A percentile compares a stretch with the other conserved stretches of the same genome.
Evolutionary conservation across 1,140 invertebrate species (phyloP).

Genomic region (Drosophila carrolli): DNA sequence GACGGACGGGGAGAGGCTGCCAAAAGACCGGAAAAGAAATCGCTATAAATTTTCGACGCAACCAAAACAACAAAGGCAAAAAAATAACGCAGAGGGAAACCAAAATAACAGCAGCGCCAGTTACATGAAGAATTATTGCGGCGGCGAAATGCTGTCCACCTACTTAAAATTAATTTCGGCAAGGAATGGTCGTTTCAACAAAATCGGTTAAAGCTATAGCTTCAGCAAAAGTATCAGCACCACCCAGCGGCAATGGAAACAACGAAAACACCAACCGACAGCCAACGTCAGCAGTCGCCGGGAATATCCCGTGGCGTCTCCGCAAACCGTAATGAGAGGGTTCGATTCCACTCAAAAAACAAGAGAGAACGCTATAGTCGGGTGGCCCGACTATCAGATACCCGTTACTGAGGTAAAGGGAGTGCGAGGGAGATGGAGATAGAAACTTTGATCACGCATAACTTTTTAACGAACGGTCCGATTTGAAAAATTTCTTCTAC

Average conservation of each 20-base stretch:
- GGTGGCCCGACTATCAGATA: too few relatives aligned
- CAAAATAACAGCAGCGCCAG: constrained; percentile 55
- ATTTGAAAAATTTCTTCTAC: too few relatives aligned
- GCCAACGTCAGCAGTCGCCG: constrained; percentile 36
- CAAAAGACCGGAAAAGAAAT: constrained; percentile 76
- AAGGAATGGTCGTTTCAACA: constrained; percentile 46
- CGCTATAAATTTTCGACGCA: constrained; percentile 75
- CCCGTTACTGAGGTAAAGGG: too few relatives aligned
- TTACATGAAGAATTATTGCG: constrained; percentile 81
- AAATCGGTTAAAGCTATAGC: constrained; percentile 11
- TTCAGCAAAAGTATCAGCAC: constrained; percentile 17
- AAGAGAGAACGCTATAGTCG: too few relatives aligned
- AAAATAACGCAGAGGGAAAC: constrained; percentile 28
- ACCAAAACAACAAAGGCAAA: constrained; percentile 37
- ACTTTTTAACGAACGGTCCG: too few relatives aligned
- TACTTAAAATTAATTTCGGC: constrained; percentile 82
- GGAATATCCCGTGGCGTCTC: constrained; percentile 63
- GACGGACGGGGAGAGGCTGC: constrained; percentile 26
- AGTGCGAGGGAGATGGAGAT: too few relatives aligned
- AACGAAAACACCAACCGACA: constrained; percentile 10
- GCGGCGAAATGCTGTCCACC: constrained; percentile 79
- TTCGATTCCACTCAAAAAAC: constrained; percentile 19
- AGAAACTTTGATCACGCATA: too few relatives aligned
- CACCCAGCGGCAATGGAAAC: constrained; percentile 18
- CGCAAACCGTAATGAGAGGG: constrained; percentile 42